Evolutionary conservation across 2,888 invertebrate species (phyloP).

Genomic region (Perizoma flavofasciatum): DNA sequence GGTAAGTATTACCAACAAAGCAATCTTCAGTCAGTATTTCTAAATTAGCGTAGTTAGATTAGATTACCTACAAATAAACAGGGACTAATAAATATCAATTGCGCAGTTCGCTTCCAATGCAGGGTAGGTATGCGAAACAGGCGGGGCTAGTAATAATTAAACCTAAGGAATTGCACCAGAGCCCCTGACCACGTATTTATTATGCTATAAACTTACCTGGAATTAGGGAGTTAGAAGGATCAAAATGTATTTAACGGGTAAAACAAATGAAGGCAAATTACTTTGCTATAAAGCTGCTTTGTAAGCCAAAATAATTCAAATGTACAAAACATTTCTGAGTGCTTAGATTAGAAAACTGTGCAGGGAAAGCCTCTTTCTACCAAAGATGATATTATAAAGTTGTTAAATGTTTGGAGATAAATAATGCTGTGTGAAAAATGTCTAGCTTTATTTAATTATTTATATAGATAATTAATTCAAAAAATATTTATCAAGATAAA

Average conservation of each 20-base stretch:
- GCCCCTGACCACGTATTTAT: conserved; percentile 37
- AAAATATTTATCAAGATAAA: too few relatives aligned
- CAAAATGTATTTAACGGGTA: conserved; percentile 32
- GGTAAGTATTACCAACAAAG: neutral
- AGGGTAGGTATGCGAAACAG: conserved; percentile 26
- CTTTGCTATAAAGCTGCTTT: conserved; percentile 10
- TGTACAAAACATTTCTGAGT: neutral
- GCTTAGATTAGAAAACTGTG: neutral
- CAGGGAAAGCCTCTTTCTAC: too few relatives aligned
- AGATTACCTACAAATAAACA: conserved; percentile 20
- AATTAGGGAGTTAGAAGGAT: conserved; percentile 34
- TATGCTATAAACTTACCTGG: conserved; percentile 37
- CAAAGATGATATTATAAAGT: too few relatives aligned
- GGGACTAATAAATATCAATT: conserved; percentile 37
- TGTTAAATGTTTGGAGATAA: too few relatives aligned
- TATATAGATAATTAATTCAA: too few relatives aligned
- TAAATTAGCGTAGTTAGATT: conserved; percentile 27
- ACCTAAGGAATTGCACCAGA: conserved; percentile 37
- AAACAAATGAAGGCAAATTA: conserved; percentile 16
- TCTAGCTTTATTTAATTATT: too few relatives aligned
- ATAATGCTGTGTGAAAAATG: too few relatives aligned
- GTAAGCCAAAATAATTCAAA: neutral
- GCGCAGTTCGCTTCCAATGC: conserved; percentile 27
- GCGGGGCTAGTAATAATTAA: conserved; percentile 37
- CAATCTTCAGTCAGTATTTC: conserved; percentile 15